These are phyloP conservation scores for Drosophila murphyi DNA, from an alignment of 1,140 invertebrate species.

Conservation along the genomic window DNA sequence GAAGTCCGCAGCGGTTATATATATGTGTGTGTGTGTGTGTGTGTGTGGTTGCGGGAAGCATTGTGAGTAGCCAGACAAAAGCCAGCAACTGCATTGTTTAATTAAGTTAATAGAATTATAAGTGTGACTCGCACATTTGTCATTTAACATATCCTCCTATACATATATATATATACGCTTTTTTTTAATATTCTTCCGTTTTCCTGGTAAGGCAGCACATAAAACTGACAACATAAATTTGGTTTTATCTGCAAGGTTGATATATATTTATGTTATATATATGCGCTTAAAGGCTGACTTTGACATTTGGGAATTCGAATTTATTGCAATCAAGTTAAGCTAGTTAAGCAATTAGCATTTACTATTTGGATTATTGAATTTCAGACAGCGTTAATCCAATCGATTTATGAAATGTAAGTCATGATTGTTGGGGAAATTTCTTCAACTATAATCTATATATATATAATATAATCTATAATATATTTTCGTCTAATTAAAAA, in stretches of 20 bases:
- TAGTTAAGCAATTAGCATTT: slow-evolving; percentile 14
- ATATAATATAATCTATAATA: too few species aligned
- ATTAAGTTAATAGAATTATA: slow-evolving; percentile 82
- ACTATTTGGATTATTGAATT: neutral
- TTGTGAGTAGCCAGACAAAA: slow-evolving; percentile 52
- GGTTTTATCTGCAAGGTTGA: slow-evolving; percentile 51
- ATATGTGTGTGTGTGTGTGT: too few species aligned
- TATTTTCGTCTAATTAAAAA: too few species aligned
- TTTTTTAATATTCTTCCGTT: slow-evolving; percentile 11
- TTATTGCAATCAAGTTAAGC: neutral
- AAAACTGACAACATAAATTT: slow-evolving; percentile 73
- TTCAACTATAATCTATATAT: too few species aligned
- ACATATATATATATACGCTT: neutral
- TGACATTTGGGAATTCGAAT: neutral
- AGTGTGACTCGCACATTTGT: slow-evolving; percentile 46
- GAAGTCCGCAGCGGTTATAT: neutral
- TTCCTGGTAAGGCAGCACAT: slow-evolving; percentile 35
- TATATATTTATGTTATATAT: slow-evolving; percentile 8
- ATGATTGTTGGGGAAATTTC: too few species aligned
- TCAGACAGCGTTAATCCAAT: neutral
- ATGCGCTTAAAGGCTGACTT: slow-evolving; percentile 1
- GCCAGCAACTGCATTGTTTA: slow-evolving; percentile 68
- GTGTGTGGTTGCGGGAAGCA: neutral
- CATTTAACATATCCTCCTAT: slow-evolving; percentile 16
- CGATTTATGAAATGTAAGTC: too few species aligned